A percentile compares a stretch with the other conserved stretches of the same genome.
phyloP scores from a whole-genome alignment of 1,140 invertebrate genomes.

The Matsumurasca onukii region DNA sequence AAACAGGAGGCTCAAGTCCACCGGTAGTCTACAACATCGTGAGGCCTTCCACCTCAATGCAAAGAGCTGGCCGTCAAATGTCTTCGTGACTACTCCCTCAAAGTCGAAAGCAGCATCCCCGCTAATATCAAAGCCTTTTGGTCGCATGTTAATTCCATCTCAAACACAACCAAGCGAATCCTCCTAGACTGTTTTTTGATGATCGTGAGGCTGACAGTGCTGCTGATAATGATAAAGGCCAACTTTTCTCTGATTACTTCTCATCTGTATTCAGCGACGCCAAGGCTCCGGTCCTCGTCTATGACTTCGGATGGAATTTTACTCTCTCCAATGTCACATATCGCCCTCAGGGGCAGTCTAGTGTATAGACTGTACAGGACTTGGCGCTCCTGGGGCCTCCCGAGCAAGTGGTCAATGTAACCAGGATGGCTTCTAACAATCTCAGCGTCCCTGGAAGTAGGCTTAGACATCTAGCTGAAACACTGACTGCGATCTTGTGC shows the following conservation, averaged over 20 bases:
- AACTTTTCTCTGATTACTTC: constrained; percentile 1
- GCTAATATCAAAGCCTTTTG: constrained; percentile 3
- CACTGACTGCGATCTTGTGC: no score
- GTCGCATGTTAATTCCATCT: neutral
- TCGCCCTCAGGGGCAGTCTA: no score
- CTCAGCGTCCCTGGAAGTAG: no score
- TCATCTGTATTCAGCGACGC: neutral
- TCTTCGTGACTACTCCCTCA: neutral
- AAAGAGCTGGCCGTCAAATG: neutral
- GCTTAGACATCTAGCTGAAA: no score
- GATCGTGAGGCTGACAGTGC: neutral
- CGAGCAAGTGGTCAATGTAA: no score
- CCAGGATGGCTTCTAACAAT: no score
- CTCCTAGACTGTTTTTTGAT: neutral
- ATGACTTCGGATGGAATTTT: constrained; percentile 13
- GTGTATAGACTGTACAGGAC: no score
- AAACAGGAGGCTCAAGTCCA: neutral
- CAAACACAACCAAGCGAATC: neutral
- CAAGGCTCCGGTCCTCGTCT: neutral
- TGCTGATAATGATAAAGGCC: neutral
- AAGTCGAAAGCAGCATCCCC: neutral
- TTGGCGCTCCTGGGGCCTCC: no score
- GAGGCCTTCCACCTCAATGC: neutral
- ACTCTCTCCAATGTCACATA: neutral
- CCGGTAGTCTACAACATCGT: neutral